Base-by-base conservation (phyloP, 2,888 invertebrate species). In the Trypoxylon attenuatum region DNA sequence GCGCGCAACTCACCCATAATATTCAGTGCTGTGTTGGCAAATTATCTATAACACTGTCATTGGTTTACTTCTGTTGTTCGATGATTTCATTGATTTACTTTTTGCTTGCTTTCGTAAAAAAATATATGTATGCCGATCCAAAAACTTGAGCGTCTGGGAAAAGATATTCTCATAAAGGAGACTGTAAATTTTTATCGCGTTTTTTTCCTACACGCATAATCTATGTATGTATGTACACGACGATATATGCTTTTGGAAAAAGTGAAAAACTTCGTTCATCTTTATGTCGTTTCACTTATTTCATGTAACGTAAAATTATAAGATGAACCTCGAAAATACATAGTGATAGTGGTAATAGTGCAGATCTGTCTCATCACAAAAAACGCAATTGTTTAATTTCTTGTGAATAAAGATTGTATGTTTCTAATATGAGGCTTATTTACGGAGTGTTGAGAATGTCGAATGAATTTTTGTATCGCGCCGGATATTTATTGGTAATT, bases 151-250 rank as follows among this genome's bases (percentile, higher is more conserved):
- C 50, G 63, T 49, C 43, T 49, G 58, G 43, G 52, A 50, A 56
- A 59, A 52, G 53, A 33, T n/a, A n/a, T 55, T 60, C 46, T 25
- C 5, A 51, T 10, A 42, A 51, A 56, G 1, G 45, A 72, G 55
- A 67, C 59, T 75, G 63, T 54, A 66, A 49, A 54, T 55, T 69
- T 72, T 71, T 60, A 61, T 64, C 46, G 43, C 2, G 5, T n/a
- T 52, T 5, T 27, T 23, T 27, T 54, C 46, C 25, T 46, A 52
- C 33, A 22, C 43, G 29, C n/a, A 47, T 16, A 39, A 19, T 25
- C 4, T 13, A 5, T 33, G 16, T 27, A 41, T 10, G 4, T 16
- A 6, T 18, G 19, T 13, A 5, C 21, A 8, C 41, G 16, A 58
- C 19, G 38, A n/a, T 4, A 27, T 21, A 64, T 23, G 58, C 33